A percentile compares a stretch with the other conserved stretches of the same genome.
Evolutionary conservation across 1,140 invertebrate species (phyloP).

Genomic region (Sminthurinus signatus): DNA sequence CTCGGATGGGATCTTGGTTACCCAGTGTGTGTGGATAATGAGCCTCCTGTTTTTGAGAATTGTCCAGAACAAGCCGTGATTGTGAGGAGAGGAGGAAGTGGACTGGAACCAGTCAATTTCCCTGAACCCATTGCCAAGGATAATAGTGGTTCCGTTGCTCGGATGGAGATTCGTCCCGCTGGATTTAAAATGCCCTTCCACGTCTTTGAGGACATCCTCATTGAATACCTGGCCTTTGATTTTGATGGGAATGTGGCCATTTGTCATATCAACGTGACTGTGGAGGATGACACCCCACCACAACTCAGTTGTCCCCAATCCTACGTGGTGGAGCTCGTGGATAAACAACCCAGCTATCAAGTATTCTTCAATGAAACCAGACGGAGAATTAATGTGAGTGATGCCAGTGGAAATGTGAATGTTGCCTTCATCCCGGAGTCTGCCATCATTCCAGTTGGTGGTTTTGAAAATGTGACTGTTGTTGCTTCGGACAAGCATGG

Average conservation of each 20-base stretch:
- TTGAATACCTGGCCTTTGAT: constrained; percentile 93
- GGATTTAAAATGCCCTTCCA: constrained; percentile 78
- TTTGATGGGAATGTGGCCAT: constrained; percentile 95
- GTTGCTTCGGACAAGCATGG: constrained; percentile 80
- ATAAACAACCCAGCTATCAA: constrained; percentile 79
- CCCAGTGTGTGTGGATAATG: constrained; percentile 91
- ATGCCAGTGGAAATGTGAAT: constrained; percentile 80
- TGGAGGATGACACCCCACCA: constrained; percentile 82
- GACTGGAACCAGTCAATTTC: constrained; percentile 80
- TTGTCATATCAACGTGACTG: constrained; percentile 81
- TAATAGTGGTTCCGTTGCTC: constrained; percentile 87
- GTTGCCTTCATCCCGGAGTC: constrained; percentile 75
- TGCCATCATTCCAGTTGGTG: constrained; percentile 79
- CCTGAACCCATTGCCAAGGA: constrained; percentile 86
- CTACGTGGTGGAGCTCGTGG: constrained; percentile 85
- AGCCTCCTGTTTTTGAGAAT: constrained; percentile 92
- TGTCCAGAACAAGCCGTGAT: constrained; percentile 87
- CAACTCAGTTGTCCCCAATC: constrained; percentile 88
- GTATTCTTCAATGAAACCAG: constrained; percentile 91
- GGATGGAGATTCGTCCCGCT: constrained; percentile 82
- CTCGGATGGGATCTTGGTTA: constrained; percentile 90
- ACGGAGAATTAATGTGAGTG: constrained; percentile 74
- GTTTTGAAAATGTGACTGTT: constrained; percentile 90
- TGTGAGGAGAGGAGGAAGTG: constrained; percentile 77
- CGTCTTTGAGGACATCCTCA: constrained; percentile 83